Base-by-base conservation (phyloP, 2,797 vertebrate species). In the Acanthurus tractus region DNA sequence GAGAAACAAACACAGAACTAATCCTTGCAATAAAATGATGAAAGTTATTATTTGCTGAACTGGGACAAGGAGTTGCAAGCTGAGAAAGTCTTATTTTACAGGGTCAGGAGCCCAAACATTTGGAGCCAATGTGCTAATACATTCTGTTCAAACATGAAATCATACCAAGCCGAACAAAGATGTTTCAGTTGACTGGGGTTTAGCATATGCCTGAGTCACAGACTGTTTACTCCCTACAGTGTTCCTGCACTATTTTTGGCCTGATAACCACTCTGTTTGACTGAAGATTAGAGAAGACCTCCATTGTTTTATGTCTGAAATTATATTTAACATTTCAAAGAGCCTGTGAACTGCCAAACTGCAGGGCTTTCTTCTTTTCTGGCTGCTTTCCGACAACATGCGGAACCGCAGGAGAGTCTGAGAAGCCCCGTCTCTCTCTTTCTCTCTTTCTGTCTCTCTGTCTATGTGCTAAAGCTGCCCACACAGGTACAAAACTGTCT, bases 311-410 rank as follows among this genome's bases (percentile, higher is more conserved):
- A 55, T 66, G 69, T 74, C 50, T 68, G 71, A 75, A 66, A 76
- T 85, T 67, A 85, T 81, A 80, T 87, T 88, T 80, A 84, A 71
- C 64, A 84, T 87, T 88, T 88, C 66, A 86, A 88, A 89, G 76
- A 80, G 63, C n/a, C 53, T 11, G 12, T 52, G 53, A 83, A 83
- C 36, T 74, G 38, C 59, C 63, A 82, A 81, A 82, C 23, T 40
- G 20, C 56, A 54, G 11, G 48, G 17, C 1, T 63, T 70, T 42
- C 64, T 48, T 58, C 57, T 74, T 58, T 40, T 3, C 36, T 44
- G 2, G 3, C 57, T 59, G 15, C 44, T 79, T 61, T 13, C 38
- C 72, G 52, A 62, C 71, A 64, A 49, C 23, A 76, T 29, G 48
- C 57, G 74, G 15, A 69, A 64, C 29, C 29, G 55, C 42, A 45